Percentiles rank a stretch among this genome's conserved stretches.
Conservation (phyloP, 2,113 vertebrate species). For the Odontophorus gujanensis region DNA sequence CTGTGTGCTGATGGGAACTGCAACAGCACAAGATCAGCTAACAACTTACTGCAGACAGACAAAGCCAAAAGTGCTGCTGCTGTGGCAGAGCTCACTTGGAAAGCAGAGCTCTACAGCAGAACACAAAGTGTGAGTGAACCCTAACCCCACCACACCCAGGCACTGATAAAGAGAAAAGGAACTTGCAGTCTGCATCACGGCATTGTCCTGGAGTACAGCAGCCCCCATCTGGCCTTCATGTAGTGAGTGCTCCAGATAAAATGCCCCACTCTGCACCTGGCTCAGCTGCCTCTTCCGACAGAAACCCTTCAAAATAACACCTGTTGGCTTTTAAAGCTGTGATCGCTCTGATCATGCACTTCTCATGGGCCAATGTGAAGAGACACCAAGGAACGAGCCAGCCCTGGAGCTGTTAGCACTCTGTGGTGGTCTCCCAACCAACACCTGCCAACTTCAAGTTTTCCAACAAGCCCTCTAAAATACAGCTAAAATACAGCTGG, state of each 20-base stretch:
- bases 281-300: neutral
- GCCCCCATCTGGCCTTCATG: neutral
- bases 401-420: neutral
- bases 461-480: neutral
- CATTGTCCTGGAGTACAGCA: neutral
- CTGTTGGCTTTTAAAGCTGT: neutral
- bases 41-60: fast-evolving
- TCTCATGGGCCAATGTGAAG: neutral
- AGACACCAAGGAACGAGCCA: neutral
- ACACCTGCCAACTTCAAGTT: neutral
- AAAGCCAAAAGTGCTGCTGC: neutral
- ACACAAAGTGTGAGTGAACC: neutral
- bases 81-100: neutral
- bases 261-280: neutral
- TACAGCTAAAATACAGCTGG: neutral
- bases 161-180: neutral
- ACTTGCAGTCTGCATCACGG: neutral
- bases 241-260: neutral
- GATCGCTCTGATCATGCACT: neutral
- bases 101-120: neutral
- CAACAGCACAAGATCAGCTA: neutral
- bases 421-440: neutral
- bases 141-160: neutral
- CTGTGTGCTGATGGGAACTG: neutral
- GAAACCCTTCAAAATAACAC: neutral